Percentiles rank a stretch among this genome's conserved stretches.
phyloP scores from a whole-genome alignment of 2,797 vertebrate genomes.

The Vireo griseus region DNA sequence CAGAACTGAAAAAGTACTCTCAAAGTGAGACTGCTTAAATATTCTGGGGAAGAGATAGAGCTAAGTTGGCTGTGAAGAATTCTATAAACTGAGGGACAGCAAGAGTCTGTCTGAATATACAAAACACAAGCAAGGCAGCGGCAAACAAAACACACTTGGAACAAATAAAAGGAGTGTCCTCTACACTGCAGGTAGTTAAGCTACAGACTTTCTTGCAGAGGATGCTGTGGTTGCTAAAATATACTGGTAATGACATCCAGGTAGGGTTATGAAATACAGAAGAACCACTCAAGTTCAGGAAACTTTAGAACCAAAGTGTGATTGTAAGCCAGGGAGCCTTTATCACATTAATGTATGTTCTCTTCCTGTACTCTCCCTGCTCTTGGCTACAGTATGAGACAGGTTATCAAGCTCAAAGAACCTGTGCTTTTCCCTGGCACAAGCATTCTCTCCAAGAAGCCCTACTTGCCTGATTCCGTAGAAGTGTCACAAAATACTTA shows the following conservation, averaged over 20 bases:
- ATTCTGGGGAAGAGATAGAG: background rate
- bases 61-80: background rate
- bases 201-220: background rate
- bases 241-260: background rate
- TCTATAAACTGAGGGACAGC: background rate
- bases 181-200: background rate
- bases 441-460: background rate
- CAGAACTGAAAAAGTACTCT: background rate
- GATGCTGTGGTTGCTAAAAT: background rate
- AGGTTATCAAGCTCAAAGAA: background rate
- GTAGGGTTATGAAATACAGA: background rate
- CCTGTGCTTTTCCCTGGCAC: background rate
- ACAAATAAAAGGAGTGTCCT: background rate
- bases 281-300: background rate
- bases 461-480: background rate
- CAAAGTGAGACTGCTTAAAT: background rate
- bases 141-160: background rate
- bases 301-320: background rate
- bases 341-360: background rate
- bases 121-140: background rate
- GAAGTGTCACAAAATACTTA: background rate
- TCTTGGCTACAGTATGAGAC: background rate
- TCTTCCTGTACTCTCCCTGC: background rate
- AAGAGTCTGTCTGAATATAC: background rate
- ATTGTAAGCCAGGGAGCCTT: background rate